Evolutionary conservation across 2,888 invertebrate genomes (phyloP), one percentile per base, ranked within the genome.

Genomic region (Slavum lentiscoides): DNA sequence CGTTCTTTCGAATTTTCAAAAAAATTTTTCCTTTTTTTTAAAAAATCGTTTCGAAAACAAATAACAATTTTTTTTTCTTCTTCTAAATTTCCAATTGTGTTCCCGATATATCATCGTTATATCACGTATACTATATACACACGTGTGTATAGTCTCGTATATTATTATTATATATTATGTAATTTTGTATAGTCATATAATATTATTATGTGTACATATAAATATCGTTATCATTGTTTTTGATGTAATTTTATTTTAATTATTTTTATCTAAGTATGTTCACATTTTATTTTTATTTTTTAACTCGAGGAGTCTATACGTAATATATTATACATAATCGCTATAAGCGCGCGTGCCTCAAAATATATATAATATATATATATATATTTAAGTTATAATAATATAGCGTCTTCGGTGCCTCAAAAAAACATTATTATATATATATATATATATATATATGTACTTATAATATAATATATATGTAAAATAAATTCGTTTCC

Each of bases 201-300:
- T 13, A n/a, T n/a, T n/a, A n/a, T 15, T 21, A 49, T 68, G 23
- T 68, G 49, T n/a, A 67, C 43, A 67, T 67, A 67, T 67, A 67
- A 30, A 23, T 68, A 53, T 53, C 17, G 17, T 53, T 53, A 53
- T 15, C 13, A 15, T 17, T 53, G 17, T 53, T 15, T 30, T 30
- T 30, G 1, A 30, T 15, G 17, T 53, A 17, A 53, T 15, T 68
- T 53, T 23, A 17, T 49, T 53, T 17, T 17, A 1, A 15, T 23
- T 21, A 53, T 53, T 53, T 68, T 55, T 37, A 37, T 49, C 21
- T 30, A 30, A 30, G 30, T 30, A 30, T 30, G 49, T 43, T 43
- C 43, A 43, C 11, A 43, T 43, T 68, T 53, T 53, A 9, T 53
- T 53, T 53, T 13, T 13, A 49, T 21, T 43, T 15, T 11, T 13